Evolutionary conservation across 2,113 vertebrate genomes (phyloP).

Genomic region (Xenopus tropicalis): DNA sequence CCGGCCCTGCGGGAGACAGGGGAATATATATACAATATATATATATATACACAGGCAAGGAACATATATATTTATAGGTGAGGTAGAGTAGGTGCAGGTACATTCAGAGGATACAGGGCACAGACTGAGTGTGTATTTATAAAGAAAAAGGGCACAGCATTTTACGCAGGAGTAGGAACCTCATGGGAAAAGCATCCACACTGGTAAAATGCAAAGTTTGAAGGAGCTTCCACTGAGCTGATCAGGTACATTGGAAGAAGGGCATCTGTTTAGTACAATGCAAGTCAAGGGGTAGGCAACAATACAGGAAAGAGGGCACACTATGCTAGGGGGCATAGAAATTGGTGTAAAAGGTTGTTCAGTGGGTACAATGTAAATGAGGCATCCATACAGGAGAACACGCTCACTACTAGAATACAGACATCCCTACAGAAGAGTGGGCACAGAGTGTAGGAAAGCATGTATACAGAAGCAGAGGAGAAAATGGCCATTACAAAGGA

Average conservation of each 20-base stretch:
- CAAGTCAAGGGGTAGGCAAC: too few relatives aligned
- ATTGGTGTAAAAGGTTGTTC: too few relatives aligned
- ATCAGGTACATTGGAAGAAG: too few relatives aligned
- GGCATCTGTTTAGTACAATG: too few relatives aligned
- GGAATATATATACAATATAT: slow-evolving; percentile 14
- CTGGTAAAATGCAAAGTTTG: too few relatives aligned
- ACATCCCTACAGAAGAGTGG: not conserved
- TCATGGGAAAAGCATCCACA: not conserved
- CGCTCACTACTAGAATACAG: not conserved
- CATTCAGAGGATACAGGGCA: not conserved
- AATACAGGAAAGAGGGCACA: not conserved
- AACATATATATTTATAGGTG: not conserved
- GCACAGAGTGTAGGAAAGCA: not conserved
- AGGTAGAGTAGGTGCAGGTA: not conserved
- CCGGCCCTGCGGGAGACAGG: slow-evolving; percentile 68
- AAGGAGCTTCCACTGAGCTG: too few relatives aligned
- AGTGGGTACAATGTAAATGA: not conserved
- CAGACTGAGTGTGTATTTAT: not conserved
- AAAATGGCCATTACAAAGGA: too few relatives aligned
- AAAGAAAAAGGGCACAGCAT: not conserved
- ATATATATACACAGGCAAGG: slow-evolving; percentile 24
- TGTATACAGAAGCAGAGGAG: too few relatives aligned
- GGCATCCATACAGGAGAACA: slow-evolving; percentile 4
- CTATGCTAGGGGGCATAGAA: too few relatives aligned
- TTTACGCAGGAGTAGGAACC: too few relatives aligned